Conservation (phyloP, 2,113 vertebrate species). For the Grallaria varia region DNA sequence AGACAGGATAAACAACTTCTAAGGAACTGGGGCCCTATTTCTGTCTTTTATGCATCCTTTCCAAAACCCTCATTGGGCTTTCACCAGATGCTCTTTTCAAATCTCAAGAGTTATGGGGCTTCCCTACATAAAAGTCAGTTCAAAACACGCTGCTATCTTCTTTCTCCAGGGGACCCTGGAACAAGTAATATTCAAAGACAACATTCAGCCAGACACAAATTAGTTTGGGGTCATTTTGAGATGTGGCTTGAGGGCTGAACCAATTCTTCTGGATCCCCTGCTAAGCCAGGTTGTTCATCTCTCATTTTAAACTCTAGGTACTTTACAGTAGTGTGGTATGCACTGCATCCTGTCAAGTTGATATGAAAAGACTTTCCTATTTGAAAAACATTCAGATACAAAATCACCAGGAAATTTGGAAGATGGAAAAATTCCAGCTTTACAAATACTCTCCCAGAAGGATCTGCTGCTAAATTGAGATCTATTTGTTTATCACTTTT, state of each 20-base stretch:
- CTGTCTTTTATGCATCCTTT: constrained; percentile 35
- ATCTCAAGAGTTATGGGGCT: constrained; percentile 43
- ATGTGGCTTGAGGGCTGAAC: background rate
- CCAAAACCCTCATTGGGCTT: background rate
- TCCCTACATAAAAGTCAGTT: constrained; percentile 4
- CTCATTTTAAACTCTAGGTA: constrained; percentile 12
- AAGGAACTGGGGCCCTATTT: constrained; percentile 30
- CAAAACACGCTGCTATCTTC: constrained; percentile 6
- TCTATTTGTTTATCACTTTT: constrained; percentile 33
- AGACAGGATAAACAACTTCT: constrained; percentile 44
- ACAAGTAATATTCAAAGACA: constrained; percentile 49
- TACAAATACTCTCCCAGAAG: constrained; percentile 48
- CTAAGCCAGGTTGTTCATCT: constrained; percentile 21
- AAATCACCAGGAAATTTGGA: constrained; percentile 50
- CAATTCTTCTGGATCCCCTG: background rate
- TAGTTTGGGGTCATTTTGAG: constrained; percentile 31
- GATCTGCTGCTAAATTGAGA: constrained; percentile 26
- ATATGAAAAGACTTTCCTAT: constrained; percentile 33
- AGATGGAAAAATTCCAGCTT: constrained; percentile 48
- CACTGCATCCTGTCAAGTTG: constrained; percentile 23
- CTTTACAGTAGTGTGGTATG: background rate
- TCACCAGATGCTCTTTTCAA: constrained; percentile 37
- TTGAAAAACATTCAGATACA: constrained; percentile 36
- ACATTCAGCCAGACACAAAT: constrained; percentile 41
- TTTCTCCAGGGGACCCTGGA: constrained; percentile 16